Conservation (phyloP, 2,797 vertebrate species). For the Syngnathus rostellatus region DNA sequence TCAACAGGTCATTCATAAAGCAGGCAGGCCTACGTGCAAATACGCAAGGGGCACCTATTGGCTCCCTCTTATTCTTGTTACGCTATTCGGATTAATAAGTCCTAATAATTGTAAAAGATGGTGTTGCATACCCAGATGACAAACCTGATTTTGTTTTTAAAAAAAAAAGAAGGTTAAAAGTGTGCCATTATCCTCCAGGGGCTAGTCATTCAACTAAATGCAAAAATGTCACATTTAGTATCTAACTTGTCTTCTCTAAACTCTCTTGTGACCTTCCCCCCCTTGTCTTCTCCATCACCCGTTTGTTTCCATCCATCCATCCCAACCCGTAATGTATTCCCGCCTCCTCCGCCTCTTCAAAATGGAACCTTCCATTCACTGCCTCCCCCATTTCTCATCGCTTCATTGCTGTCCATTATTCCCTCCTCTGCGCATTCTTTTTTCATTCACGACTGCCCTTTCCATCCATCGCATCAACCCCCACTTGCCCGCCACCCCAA, state of each 20-base stretch:
- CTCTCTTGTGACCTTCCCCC: slow-evolving; percentile 31
- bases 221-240: slow-evolving; percentile 1
- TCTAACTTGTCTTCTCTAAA: neutral
- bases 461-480: slow-evolving; percentile 15
- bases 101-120: neutral
- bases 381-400: slow-evolving; percentile 38
- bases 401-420: slow-evolving; percentile 33
- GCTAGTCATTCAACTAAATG: neutral
- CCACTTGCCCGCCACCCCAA: slow-evolving; percentile 41
- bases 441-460: slow-evolving; percentile 24
- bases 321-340: slow-evolving; percentile 40
- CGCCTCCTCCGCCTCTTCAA: slow-evolving; percentile 20
- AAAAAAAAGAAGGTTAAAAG: no score
- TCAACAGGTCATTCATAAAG: slow-evolving; percentile 61
- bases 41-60: slow-evolving; percentile 31
- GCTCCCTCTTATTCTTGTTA: neutral
- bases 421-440: slow-evolving; percentile 31
- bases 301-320: slow-evolving; percentile 41
- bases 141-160: no score
- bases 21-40: slow-evolving; percentile 39
- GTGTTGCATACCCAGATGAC: neutral
- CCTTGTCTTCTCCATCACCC: slow-evolving; percentile 19
- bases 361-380: slow-evolving; percentile 29
- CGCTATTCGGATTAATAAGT: no score
- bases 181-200: no score